Conservation (phyloP, 2,888 invertebrate genomes). For the Plebejus argus region DNA sequence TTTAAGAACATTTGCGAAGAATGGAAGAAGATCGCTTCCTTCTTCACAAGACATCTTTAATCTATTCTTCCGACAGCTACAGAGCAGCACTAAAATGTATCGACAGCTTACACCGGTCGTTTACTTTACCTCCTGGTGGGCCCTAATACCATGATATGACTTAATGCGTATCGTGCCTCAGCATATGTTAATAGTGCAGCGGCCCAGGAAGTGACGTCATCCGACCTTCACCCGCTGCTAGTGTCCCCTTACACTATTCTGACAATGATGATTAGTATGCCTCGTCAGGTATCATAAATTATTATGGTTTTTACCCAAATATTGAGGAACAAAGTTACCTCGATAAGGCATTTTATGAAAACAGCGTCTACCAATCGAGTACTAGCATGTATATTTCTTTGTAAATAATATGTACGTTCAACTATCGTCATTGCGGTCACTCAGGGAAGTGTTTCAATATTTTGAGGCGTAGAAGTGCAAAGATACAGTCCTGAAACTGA, state of each 20-base stretch:
- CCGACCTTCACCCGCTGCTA: constrained; percentile 64
- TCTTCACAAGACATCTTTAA: background rate
- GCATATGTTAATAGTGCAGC: constrained; percentile 57
- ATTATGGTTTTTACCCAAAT: background rate
- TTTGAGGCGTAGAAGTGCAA: too few relatives aligned
- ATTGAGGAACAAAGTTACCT: background rate
- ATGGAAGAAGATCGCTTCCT: background rate
- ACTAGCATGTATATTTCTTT: too few relatives aligned
- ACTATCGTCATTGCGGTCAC: too few relatives aligned
- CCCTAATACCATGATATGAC: constrained; percentile 10
- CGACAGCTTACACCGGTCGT: background rate
- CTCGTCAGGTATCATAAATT: background rate
- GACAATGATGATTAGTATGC: background rate
- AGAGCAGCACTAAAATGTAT: background rate
- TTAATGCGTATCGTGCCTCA: constrained; percentile 43
- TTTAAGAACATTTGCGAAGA: background rate
- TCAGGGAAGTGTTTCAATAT: too few relatives aligned
- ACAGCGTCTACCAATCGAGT: too few relatives aligned
- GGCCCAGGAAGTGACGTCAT: constrained; percentile 71
- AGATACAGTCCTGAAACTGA: too few relatives aligned
- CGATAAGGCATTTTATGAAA: background rate
- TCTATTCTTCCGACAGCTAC: background rate
- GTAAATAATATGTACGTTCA: too few relatives aligned
- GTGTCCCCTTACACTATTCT: constrained; percentile 3
- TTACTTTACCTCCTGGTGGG: background rate